These are phyloP conservation scores for Saxidomus purpurata DNA, from an alignment of 1,140 invertebrate species.

Conservation along the genomic window DNA sequence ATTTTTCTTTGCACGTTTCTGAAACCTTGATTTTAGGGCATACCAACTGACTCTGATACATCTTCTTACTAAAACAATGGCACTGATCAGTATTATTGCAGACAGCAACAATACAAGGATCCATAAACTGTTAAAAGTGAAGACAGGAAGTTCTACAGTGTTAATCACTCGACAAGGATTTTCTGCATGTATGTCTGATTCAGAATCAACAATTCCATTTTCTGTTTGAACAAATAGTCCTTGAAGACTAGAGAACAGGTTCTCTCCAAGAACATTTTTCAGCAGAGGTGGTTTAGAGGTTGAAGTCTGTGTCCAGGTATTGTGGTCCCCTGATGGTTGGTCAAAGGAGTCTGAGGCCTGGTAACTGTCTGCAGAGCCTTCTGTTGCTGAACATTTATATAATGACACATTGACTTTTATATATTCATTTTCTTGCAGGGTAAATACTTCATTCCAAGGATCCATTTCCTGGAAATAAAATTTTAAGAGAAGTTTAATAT, in stretches of 20 bases:
- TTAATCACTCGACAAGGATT: conserved; percentile 24
- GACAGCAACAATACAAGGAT: not conserved
- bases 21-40: not conserved
- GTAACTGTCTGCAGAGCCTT: not conserved
- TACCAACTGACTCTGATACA: not conserved
- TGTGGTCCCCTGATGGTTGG: not conserved
- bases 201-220: not conserved
- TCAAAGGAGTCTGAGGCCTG: not conserved
- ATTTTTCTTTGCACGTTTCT: not conserved
- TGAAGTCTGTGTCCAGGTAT: not conserved
- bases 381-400: not conserved
- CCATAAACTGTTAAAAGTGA: not conserved
- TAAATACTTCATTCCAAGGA: not conserved
- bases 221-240: conserved; percentile 1
- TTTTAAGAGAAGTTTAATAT: no score
- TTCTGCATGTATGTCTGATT: not conserved
- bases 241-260: conserved; percentile 42
- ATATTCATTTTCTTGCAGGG: not conserved
- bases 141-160: not conserved
- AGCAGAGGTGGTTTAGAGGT: conserved; percentile 37
- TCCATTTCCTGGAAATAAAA: conserved; percentile 17
- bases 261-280: conserved; percentile 58
- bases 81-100: not conserved
- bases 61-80: not conserved
- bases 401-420: conserved; percentile 1